Conservation (phyloP, 2,113 vertebrate genomes). For the Caloenas nicobarica region DNA sequence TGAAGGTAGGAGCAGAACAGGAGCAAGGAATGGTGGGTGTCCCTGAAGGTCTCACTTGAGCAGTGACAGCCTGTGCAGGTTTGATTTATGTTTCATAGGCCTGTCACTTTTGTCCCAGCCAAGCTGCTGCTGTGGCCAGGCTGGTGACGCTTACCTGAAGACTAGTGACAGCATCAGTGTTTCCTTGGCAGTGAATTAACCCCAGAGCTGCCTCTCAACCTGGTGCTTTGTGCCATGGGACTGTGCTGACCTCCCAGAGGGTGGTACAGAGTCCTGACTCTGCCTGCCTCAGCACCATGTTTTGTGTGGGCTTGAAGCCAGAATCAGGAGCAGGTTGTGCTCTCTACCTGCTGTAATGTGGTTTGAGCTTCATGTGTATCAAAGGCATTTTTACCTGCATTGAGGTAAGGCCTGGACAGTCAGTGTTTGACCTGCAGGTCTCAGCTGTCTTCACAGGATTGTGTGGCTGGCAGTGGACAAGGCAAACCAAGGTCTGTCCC, state of each 20-base stretch:
- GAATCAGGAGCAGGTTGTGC: neutral
- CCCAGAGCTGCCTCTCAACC: neutral
- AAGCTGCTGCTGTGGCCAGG: neutral
- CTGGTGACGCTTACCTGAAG: neutral
- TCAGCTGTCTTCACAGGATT: neutral
- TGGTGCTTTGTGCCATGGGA: neutral
- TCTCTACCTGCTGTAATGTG: neutral
- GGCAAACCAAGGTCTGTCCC: neutral
- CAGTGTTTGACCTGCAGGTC: neutral
- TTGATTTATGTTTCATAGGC: neutral
- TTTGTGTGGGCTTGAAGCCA: neutral
- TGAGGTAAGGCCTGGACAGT: neutral
- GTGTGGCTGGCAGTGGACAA: neutral
- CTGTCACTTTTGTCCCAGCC: neutral
- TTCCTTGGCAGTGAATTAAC: neutral
- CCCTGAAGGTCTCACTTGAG: neutral
- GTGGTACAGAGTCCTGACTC: neutral
- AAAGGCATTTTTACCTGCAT: neutral
- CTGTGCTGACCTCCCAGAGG: neutral
- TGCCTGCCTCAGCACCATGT: neutral
- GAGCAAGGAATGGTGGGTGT: neutral
- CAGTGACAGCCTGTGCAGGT: neutral
- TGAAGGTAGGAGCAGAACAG: neutral
- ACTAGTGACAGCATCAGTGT: neutral
- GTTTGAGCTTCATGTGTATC: rapidly evolving